Conservation (phyloP, 2,113 vertebrate species). For the Prinia subflava region DNA sequence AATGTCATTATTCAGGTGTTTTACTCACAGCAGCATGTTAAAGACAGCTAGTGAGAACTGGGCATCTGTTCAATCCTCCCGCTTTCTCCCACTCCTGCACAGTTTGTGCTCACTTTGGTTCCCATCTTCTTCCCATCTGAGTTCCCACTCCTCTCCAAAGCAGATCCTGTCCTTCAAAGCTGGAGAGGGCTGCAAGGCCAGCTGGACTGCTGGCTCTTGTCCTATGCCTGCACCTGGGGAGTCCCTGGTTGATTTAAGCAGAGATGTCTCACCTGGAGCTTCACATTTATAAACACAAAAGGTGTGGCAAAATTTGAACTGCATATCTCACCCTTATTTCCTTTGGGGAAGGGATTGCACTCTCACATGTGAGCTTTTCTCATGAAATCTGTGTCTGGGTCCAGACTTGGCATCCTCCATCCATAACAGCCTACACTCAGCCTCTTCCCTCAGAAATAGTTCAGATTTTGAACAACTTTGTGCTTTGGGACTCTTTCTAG, state of each 20-base stretch:
- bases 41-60: background rate
- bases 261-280: background rate
- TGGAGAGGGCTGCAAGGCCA: background rate
- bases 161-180: background rate
- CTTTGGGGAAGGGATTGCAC: background rate
- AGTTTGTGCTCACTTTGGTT: background rate
- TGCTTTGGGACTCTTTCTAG: background rate
- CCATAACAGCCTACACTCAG: background rate
- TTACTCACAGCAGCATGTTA: background rate
- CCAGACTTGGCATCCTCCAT: background rate
- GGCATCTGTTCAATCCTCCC: background rate
- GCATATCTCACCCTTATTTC: background rate
- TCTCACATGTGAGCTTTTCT: background rate
- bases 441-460: background rate
- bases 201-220: background rate
- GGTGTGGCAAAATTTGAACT: background rate
- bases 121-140: background rate
- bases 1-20: background rate
- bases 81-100: background rate
- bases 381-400: background rate
- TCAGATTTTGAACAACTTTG: background rate
- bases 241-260: background rate
- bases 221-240: background rate
- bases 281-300: background rate
- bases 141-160: background rate